Base-by-base conservation (phyloP, 2,888 invertebrate genomes). In the Ectobius pallidus region DNA sequence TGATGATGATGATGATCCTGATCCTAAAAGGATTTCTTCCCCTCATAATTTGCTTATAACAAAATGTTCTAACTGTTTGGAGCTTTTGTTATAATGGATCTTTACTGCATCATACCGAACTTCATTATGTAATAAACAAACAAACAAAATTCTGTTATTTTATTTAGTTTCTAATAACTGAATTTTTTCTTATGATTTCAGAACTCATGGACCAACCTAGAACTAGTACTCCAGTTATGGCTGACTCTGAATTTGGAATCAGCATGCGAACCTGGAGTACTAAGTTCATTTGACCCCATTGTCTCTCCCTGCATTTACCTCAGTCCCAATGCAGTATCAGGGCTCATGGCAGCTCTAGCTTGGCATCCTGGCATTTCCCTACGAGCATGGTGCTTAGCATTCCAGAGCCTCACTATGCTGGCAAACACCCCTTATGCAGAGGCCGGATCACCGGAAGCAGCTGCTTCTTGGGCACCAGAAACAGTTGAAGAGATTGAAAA, bases 191-290 rank as follows among this genome's bases (percentile, higher is more conserved):
- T 73, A 32, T 52, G 72, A 68, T 78, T 78, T 3, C 82, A 91
- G 87, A 88, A 90, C 82, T 89, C 90, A 68, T 90, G 92, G 80
- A 88, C 91, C 22, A 91, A 92, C 81, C 87, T 96, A 81, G 96
- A 96, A 83, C 90, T 93, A 80, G 90, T 94, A 65, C 85, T 96
- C 44, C 92, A 94, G 77, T 85, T 96, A 77, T 96, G 96, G 94
- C 85, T 96, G 75, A 95, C 94, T 2, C 85, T 96, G 75, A 95
- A 94, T 77, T 83, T 88, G 87, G 92, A 83, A 82, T 86, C 73
- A 78, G 83, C 81, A 82, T 85, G 85, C 80, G 87, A 81, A 74
- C 78, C 79, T 58, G 52, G 44, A 4, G 74, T 67, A 42, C 75
- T 67, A 77, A 76, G 61, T 69, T 87, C 86, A 49, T 87, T 89